Base-by-base conservation (phyloP, 1,140 invertebrate species). In the Drosophila azteca region DNA sequence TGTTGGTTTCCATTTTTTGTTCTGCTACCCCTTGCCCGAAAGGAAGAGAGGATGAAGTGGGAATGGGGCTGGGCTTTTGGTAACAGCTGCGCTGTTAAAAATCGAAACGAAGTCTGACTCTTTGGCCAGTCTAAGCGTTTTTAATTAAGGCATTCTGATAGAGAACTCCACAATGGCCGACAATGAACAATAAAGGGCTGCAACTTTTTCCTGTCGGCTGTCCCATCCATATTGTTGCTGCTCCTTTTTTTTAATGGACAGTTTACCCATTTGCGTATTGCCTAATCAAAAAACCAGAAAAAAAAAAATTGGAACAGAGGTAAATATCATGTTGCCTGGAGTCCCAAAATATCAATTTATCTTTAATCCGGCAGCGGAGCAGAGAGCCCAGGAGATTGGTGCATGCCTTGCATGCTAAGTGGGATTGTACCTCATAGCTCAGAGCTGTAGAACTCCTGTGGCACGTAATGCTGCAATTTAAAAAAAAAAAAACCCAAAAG, bases 141-240 rank as follows among this genome's bases (percentile, higher is more conserved):
- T 85, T 85, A 85, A 85, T 85, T 85, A 85, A 85, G 83, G 82
- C 78, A 78, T 85, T 80, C 83, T 68, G 83, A 85, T 80, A 77
- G 63, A 68, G 70, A 64, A 76, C 73, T 75, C 71, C 49, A 61
- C 71, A 44, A 66, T 52, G 70, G 48, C 26, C 52, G 51, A 60
- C 74, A 78, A 81, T 70, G 78, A 65, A 74, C 62, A 79, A 82
- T 87, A 76, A 75, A 71, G 65, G 82, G 82, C 82, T 87, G 57
- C 74, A 51, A 55, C 57, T 44, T 77, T 76, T 62, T 55, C 20
- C 39, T 48, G 51, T 31, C 48, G 31, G 39, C 29, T 48, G 51
- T 41, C 35, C 20, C 13, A 17, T 52, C 65, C 17, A 44, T n/a
- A 17, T 24, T 59, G 29, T 71, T 60, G 8, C 46, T 59, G 29